Evolutionary conservation across 1,140 invertebrate genomes (phyloP).

Genomic region (Neocloeon triangulifer): DNA sequence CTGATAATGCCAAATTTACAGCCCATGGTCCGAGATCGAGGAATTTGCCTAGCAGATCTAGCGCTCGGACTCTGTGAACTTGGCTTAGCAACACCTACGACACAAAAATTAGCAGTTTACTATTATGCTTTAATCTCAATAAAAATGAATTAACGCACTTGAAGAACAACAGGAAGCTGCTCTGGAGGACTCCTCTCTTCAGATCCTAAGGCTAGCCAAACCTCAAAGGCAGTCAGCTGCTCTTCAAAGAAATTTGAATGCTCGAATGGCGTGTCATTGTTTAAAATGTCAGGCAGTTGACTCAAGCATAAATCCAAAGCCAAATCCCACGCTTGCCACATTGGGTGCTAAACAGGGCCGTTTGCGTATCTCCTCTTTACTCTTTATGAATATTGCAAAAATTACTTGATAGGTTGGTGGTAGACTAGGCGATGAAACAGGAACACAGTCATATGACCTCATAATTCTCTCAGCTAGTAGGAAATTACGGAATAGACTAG

Average conservation of each 20-base stretch:
- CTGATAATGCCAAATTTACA: constrained; percentile 83
- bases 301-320: constrained; percentile 81
- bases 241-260: constrained; percentile 93
- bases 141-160: too few species aligned
- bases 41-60: constrained; percentile 88
- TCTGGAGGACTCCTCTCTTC: constrained; percentile 65
- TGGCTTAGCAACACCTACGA: constrained; percentile 76
- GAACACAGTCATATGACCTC: constrained; percentile 87
- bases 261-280: constrained; percentile 30
- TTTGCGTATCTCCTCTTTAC: too few species aligned
- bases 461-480: constrained; percentile 90
- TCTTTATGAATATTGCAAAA: too few species aligned
- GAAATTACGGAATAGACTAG: constrained; percentile 93
- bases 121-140: too few species aligned
- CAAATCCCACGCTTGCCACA: constrained; percentile 95
- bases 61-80: constrained; percentile 80
- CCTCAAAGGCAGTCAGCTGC: constrained; percentile 95
- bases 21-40: constrained; percentile 93
- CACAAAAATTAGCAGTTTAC: constrained; percentile 5
- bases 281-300: constrained; percentile 59
- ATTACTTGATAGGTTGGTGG: constrained; percentile 68
- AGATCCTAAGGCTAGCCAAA: constrained; percentile 72
- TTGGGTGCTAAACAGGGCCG: constrained; percentile 41
- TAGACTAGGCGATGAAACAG: constrained; percentile 71
- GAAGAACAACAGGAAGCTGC: constrained; percentile 93